phyloP scores from a whole-genome alignment of 2,888 invertebrate species.

The Hypsopygia costalis region DNA sequence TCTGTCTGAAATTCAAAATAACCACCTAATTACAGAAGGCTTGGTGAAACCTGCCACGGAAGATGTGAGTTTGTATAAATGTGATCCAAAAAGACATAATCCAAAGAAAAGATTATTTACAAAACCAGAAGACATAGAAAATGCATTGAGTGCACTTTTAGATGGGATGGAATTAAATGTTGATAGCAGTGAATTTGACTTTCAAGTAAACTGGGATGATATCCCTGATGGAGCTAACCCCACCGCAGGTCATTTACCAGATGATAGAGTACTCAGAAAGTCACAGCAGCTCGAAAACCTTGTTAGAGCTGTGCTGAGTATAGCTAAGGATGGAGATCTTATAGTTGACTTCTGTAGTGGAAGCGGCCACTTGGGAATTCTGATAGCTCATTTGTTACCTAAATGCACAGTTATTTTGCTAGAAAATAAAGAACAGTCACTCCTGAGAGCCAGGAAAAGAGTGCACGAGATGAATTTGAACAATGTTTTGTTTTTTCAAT shows the following conservation, averaged over 20 bases:
- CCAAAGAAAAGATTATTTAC: constrained; percentile 87
- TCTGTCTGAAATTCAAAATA: constrained; percentile 24
- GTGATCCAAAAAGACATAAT: constrained; percentile 88
- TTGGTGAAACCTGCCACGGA: constrained; percentile 68
- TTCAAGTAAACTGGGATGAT: constrained; percentile 82
- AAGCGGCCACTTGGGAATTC: constrained; percentile 94
- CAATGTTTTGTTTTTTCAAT: constrained; percentile 91
- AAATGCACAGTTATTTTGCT: constrained; percentile 89
- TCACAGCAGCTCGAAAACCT: constrained; percentile 93
- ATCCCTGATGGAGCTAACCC: constrained; percentile 89
- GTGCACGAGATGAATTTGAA: constrained; percentile 83
- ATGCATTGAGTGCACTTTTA: constrained; percentile 68
- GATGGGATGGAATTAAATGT: constrained; percentile 64
- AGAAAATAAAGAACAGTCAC: constrained; percentile 95
- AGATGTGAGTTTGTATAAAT: constrained; percentile 87
- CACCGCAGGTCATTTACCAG: constrained; percentile 88
- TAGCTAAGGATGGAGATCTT: constrained; percentile 84
- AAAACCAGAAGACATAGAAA: constrained; percentile 87
- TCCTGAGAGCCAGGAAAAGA: constrained; percentile 86
- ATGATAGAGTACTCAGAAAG: constrained; percentile 86
- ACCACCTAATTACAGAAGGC: constrained; percentile 25
- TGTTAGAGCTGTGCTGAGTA: constrained; percentile 85
- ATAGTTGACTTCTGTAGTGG: constrained; percentile 98
- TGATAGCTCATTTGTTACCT: constrained; percentile 90
- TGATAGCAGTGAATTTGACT: constrained; percentile 36